These are phyloP conservation scores for Anoplius nigerrimus DNA, from an alignment of 2,888 invertebrate genomes.

Conservation along the genomic window DNA sequence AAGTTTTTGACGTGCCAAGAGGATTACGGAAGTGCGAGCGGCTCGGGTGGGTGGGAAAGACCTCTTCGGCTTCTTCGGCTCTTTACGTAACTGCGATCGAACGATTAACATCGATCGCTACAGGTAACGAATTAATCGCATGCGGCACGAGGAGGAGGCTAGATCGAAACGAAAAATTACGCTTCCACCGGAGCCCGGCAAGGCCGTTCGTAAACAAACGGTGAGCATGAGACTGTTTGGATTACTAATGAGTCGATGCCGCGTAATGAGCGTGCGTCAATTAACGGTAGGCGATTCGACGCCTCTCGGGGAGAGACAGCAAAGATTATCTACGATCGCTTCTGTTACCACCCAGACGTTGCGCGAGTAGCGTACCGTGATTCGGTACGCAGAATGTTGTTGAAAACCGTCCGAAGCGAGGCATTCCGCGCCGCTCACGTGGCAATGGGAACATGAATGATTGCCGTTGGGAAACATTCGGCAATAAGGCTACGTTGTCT, in stretches of 20 bases:
- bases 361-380: not conserved
- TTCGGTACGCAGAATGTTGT: not conserved
- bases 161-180: slow-evolving; percentile 35
- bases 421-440: not conserved
- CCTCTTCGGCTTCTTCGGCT: slow-evolving; percentile 19
- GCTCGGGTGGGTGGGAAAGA: not conserved
- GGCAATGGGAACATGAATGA: not conserved
- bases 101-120: slow-evolving; percentile 41
- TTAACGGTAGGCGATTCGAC: slow-evolving; percentile 20
- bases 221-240: slow-evolving; percentile 33
- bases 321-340: too few relatives aligned
- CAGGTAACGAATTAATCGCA: slow-evolving; percentile 42
- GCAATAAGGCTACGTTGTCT: too few relatives aligned
- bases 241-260: slow-evolving; percentile 36
- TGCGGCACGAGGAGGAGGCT: not conserved
- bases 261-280: slow-evolving; percentile 30
- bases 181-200: slow-evolving; percentile 12
- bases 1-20: slow-evolving; percentile 19
- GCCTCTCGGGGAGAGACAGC: too few relatives aligned
- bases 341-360: too few relatives aligned
- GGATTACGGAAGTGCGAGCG: slow-evolving; percentile 32
- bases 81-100: slow-evolving; percentile 32
- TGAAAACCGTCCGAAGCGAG: not conserved
- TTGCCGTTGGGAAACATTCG: too few relatives aligned
- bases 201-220: slow-evolving; percentile 24